phyloP scores from a whole-genome alignment of 2,113 vertebrate species.

The Aphyosemion australe region DNA sequence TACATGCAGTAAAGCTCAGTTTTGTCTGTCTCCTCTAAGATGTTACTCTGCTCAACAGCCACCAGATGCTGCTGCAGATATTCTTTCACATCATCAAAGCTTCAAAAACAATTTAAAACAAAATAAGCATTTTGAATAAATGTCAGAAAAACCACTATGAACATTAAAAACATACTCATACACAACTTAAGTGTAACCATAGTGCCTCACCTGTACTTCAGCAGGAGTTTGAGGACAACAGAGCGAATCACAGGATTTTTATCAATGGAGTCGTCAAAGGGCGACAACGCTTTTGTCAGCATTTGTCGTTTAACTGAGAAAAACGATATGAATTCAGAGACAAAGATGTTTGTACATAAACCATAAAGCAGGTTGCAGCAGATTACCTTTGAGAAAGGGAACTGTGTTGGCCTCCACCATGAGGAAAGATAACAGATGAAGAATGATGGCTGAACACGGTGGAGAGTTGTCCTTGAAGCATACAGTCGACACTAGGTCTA shows the following conservation, averaged over 20 bases:
- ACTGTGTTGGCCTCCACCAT: constrained; percentile 74
- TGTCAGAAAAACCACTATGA: not conserved
- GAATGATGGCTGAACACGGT: constrained; percentile 80
- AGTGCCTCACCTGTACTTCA: constrained; percentile 90
- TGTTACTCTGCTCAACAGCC: constrained; percentile 76
- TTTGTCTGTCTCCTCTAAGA: constrained; percentile 82
- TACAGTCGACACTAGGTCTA: constrained; percentile 88
- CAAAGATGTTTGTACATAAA: not conserved
- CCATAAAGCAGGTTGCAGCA: not conserved
- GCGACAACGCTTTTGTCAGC: constrained; percentile 88
- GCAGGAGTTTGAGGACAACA: constrained; percentile 89
- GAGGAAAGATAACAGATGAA: constrained; percentile 82
- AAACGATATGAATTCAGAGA: not conserved
- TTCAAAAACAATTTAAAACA: constrained; percentile 43
- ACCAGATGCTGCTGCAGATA: constrained; percentile 85
- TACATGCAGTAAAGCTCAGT: constrained; percentile 88
- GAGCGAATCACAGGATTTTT: constrained; percentile 91
- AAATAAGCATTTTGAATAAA: not conserved
- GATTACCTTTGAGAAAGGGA: constrained; percentile 50
- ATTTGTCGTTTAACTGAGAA: constrained; percentile 53
- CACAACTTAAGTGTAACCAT: not conserved
- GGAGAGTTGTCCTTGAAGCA: constrained; percentile 93
- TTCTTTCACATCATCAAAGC: constrained; percentile 85
- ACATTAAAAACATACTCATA: not conserved
- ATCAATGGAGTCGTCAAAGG: constrained; percentile 90